These are phyloP conservation scores for Choloepus hoffmanni DNA, from an alignment of 2,113 vertebrate species.

Conservation along the genomic window DNA sequence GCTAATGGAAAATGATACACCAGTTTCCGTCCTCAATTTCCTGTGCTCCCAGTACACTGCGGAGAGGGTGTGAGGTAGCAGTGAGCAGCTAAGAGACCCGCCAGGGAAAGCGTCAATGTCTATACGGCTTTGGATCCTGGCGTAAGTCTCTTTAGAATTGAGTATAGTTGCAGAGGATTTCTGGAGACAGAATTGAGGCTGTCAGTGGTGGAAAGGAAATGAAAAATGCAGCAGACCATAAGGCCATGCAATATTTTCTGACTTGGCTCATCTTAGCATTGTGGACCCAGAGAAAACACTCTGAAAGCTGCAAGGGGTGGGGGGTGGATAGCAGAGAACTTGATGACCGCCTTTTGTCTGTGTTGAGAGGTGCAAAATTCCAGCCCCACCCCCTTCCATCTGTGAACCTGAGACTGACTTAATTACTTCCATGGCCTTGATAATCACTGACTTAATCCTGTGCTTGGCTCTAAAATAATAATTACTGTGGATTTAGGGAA, in stretches of 20 bases:
- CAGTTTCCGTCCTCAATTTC: rapidly evolving
- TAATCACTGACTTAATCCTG: rapidly evolving
- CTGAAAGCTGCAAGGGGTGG: too few relatives aligned
- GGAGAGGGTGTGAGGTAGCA: rapidly evolving
- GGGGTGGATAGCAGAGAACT: background rate
- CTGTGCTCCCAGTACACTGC: background rate
- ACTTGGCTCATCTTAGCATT: rapidly evolving
- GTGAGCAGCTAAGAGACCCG: background rate
- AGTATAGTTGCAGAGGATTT: rapidly evolving
- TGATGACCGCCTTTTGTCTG: background rate
- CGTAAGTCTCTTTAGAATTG: rapidly evolving
- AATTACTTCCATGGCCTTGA: background rate
- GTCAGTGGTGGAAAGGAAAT: rapidly evolving
- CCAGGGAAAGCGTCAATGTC: too few relatives aligned
- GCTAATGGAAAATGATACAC: background rate
- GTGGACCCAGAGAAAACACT: background rate
- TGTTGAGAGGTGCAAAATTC: background rate
- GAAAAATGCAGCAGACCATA: rapidly evolving
- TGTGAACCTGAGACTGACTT: background rate
- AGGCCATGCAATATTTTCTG: rapidly evolving
- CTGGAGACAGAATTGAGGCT: background rate
- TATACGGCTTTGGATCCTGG: too few relatives aligned
- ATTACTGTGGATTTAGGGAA: background rate
- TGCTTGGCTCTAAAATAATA: background rate
- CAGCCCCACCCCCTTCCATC: too few relatives aligned